phyloP scores from a whole-genome alignment of 2,113 vertebrate genomes.

The Cichladusa arquata region DNA sequence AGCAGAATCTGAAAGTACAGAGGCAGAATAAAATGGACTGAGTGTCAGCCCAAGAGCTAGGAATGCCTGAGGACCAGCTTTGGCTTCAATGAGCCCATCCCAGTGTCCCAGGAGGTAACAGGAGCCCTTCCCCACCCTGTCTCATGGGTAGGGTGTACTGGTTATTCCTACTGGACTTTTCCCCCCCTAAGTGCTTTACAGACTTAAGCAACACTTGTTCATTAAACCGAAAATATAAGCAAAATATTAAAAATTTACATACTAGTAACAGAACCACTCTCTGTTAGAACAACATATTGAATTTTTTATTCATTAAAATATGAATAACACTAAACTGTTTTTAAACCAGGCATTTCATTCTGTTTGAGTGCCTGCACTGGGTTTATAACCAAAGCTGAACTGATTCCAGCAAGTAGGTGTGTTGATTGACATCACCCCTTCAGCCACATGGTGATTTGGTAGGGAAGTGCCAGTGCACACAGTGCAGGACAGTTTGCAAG shows the following conservation, averaged over 20 bases:
- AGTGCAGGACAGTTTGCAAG: not conserved
- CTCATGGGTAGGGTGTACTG: not conserved
- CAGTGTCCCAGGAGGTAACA: not conserved
- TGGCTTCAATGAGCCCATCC: not conserved
- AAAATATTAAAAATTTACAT: not conserved
- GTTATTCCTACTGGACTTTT: not conserved
- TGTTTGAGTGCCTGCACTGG: not conserved
- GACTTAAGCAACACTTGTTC: not conserved
- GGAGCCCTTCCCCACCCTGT: not conserved
- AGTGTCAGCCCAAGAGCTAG: not conserved
- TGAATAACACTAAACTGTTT: not conserved
- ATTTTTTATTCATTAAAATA: slow-evolving; percentile 12
- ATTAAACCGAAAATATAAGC: not conserved
- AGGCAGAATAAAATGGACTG: not conserved
- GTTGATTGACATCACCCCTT: not conserved
- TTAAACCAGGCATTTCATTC: not conserved
- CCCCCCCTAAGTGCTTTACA: not conserved
- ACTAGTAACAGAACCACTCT: not conserved
- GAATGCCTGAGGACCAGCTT: not conserved
- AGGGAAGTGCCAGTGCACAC: not conserved
- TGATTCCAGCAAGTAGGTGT: not conserved
- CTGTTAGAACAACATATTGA: slow-evolving; percentile 1
- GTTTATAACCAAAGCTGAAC: not conserved
- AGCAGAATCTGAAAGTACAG: slow-evolving; percentile 23
- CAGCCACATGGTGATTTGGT: not conserved